phyloP scores from a whole-genome alignment of 2,888 invertebrate genomes.

The Pediacus dermestoides region DNA sequence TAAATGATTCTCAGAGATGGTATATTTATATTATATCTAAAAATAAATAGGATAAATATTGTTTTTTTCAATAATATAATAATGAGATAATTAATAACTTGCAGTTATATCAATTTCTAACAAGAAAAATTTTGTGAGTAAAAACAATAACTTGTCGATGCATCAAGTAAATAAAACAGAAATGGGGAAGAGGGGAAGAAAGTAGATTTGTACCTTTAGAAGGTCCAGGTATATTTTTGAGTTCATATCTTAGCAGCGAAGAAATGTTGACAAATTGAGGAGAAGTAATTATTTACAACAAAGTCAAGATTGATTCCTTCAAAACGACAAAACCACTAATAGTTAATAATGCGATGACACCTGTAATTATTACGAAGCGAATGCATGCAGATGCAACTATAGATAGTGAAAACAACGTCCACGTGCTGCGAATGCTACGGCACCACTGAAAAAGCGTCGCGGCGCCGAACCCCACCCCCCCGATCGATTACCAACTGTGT shows the following conservation, averaged over 20 bases:
- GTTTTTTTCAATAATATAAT: too few relatives aligned
- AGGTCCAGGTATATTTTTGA: slow-evolving; percentile 23
- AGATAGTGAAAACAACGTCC: slow-evolving; percentile 29
- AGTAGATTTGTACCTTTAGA: slow-evolving; percentile 27
- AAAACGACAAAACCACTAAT: too few relatives aligned
- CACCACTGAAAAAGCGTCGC: slow-evolving; percentile 45
- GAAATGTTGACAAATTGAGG: slow-evolving; percentile 28
- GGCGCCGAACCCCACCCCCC: slow-evolving; percentile 44
- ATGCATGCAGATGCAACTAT: slow-evolving; percentile 22
- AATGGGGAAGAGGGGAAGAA: too few relatives aligned
- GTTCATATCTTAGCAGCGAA: slow-evolving; percentile 14
- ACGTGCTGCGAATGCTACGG: slow-evolving; percentile 43
- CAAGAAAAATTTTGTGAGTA: too few relatives aligned
- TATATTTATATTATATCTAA: too few relatives aligned
- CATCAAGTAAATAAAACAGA: too few relatives aligned
- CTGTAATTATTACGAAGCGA: slow-evolving; percentile 6
- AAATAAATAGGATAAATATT: too few relatives aligned
- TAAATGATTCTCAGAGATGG: too few relatives aligned
- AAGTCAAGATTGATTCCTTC: too few relatives aligned
- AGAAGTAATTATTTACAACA: slow-evolving; percentile 8
- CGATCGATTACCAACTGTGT: slow-evolving; percentile 46
- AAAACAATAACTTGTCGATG: too few relatives aligned
- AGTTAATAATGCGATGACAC: slow-evolving; percentile 2
- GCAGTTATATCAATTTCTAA: too few relatives aligned
- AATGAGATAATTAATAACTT: too few relatives aligned